phyloP scores from a whole-genome alignment of 2,888 invertebrate genomes.

The Dolichomitus sp. region DNA sequence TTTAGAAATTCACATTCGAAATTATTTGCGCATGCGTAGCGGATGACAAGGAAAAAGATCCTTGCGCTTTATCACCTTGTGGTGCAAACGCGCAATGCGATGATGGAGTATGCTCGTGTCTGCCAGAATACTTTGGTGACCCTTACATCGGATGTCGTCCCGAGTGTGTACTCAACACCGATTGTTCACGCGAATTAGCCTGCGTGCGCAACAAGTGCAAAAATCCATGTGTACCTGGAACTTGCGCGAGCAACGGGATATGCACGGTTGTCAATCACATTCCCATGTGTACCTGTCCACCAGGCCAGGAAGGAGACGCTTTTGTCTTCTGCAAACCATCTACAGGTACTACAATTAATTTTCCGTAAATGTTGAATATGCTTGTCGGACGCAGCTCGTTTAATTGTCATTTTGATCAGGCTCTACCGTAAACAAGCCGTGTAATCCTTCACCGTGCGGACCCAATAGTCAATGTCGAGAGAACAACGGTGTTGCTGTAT shows the following conservation, averaged over 20 bases:
- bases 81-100: slow-evolving; percentile 93
- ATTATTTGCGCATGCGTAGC: slow-evolving; percentile 87
- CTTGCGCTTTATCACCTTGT: slow-evolving; percentile 92
- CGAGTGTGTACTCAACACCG: slow-evolving; percentile 92
- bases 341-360: slow-evolving; percentile 85
- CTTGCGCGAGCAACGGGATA: slow-evolving; percentile 90
- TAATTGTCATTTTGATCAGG: slow-evolving; percentile 15
- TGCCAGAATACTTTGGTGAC: slow-evolving; percentile 90
- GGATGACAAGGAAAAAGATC: slow-evolving; percentile 88
- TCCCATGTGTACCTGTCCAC: slow-evolving; percentile 88
- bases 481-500: slow-evolving; percentile 86
- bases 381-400: background rate
- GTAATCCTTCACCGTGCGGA: slow-evolving; percentile 87
- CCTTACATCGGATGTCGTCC: slow-evolving; percentile 92
- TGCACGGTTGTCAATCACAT: slow-evolving; percentile 89
- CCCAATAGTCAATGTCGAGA: slow-evolving; percentile 87
- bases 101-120: slow-evolving; percentile 92
- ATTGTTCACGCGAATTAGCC: slow-evolving; percentile 91
- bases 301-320: slow-evolving; percentile 92
- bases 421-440: slow-evolving; percentile 76
- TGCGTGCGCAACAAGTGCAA: slow-evolving; percentile 93
- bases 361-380: background rate
- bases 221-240: slow-evolving; percentile 91
- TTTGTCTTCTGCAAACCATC: slow-evolving; percentile 88
- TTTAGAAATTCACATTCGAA: background rate